Base-by-base conservation (phyloP, 1,140 invertebrate genomes). In the Heliconius congener region DNA sequence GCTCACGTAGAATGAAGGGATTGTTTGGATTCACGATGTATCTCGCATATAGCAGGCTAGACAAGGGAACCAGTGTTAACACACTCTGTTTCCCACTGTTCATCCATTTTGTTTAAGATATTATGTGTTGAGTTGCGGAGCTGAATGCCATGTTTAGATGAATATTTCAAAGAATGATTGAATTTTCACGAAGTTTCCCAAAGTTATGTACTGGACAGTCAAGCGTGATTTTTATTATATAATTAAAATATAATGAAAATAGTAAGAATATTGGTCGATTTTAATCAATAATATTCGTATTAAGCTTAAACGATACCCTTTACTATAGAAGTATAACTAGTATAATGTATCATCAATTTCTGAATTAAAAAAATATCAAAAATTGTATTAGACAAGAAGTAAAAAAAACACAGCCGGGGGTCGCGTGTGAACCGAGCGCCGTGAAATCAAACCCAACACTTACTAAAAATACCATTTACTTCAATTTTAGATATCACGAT, bases 341-440 rank as follows among this genome's bases (percentile, higher is more conserved):
- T 4, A 30, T 16, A 66, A 27, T 6, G 60, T 66, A 66, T 66
- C 60, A 66, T 30, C 27, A 66, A 66, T 13, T 66, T 23, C 13
- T 30, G 8, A 66, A 46, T 16, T 16, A 30, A 66, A 30, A n/a
- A 66, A 13, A 30, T 66, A n/a, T 52, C 19, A 30, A 66, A 66
- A 66, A 66, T 3, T 66, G 30, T 23, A 23, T 23, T 23, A 66
- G 30, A 66, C 23, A 66, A 66, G 8, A 66, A 16, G 27, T 66
- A 66, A 66, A 66, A 82, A 82, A 80, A 80, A 76, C 78, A 27
- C 71, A 70, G 73, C 73, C 81, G 81, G 81, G 73, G 81, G 81
- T 82, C 81, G 78, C 79, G 81, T 82, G 81, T 79, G 81, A 82
- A 82, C 78, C 74, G 71, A 77, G 74, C 76, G 81, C 78, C 81